Percentiles rank a stretch among this genome's conserved stretches.
phyloP scores from a whole-genome alignment of 2,888 invertebrate genomes.

The Deladenus siricidicola region DNA sequence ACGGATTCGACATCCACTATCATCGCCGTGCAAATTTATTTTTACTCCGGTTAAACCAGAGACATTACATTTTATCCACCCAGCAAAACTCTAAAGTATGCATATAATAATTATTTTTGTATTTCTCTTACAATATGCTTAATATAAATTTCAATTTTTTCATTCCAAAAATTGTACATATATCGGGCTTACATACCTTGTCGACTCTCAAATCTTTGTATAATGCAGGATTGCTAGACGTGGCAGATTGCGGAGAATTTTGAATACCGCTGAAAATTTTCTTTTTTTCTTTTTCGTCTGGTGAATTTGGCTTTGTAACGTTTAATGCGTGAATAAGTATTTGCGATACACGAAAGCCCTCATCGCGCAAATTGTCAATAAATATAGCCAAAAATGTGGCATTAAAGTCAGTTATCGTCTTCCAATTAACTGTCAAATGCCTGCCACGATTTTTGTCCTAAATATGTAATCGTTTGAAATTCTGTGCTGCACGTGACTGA shows the following conservation, averaged over 20 bases:
- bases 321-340: conserved; percentile 12
- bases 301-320: too few relatives aligned
- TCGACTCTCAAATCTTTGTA: too few relatives aligned
- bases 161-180: too few relatives aligned
- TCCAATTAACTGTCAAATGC: conserved; percentile 26
- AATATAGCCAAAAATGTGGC: conserved; percentile 76
- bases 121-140: too few relatives aligned
- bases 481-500: background rate
- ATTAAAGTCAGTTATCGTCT: conserved; percentile 61
- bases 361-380: conserved; percentile 76
- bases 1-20: conserved; percentile 23
- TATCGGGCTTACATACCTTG: too few relatives aligned
- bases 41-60: conserved; percentile 10
- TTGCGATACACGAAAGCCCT: conserved; percentile 23
- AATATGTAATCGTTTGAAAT: conserved; percentile 9
- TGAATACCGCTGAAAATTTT: too few relatives aligned
- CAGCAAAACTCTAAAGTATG: conserved; percentile 53
- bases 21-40: conserved; percentile 21
- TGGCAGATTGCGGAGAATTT: too few relatives aligned
- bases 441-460: conserved; percentile 82
- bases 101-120: too few relatives aligned
- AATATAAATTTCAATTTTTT: too few relatives aligned
- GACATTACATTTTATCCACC: conserved; percentile 74
- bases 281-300: too few relatives aligned
- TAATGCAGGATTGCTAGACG: too few relatives aligned